Evolutionary conservation across 1,140 invertebrate genomes (phyloP).

Genomic region (Drosophila parabipectinata): DNA sequence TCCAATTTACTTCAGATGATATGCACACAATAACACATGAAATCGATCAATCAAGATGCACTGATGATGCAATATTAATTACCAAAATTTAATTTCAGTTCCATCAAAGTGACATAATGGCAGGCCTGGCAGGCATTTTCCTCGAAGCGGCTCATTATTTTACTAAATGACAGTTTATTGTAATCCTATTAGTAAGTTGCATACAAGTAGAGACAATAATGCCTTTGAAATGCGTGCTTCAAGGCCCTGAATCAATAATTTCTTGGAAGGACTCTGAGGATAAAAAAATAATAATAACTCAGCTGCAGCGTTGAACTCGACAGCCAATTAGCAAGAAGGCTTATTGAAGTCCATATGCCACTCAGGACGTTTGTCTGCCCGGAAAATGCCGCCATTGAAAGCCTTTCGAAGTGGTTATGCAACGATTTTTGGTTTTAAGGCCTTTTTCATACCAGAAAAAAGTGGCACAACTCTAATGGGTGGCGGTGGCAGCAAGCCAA

Average conservation of each 20-base stretch:
- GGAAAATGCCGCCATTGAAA: slow-evolving; percentile 11
- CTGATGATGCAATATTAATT: slow-evolving; percentile 44
- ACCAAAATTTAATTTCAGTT: slow-evolving; percentile 22
- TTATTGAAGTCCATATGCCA: slow-evolving; percentile 32
- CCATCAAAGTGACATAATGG: slow-evolving; percentile 19
- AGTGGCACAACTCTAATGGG: slow-evolving; percentile 16
- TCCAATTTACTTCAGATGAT: not conserved
- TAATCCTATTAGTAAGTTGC: slow-evolving; percentile 18
- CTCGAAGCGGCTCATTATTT: slow-evolving; percentile 9
- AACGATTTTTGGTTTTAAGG: slow-evolving; percentile 29
- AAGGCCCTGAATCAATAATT: not conserved
- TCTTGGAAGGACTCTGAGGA: not conserved
- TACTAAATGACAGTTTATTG: slow-evolving; percentile 25
- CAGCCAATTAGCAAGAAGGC: slow-evolving; percentile 30
- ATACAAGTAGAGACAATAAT: not conserved
- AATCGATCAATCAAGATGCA: slow-evolving; percentile 33
- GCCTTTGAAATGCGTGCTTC: not conserved
- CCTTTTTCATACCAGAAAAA: slow-evolving; percentile 3
- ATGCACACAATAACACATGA: not conserved
- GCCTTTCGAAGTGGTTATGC: slow-evolving; percentile 13
- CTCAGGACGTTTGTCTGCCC: slow-evolving; percentile 10
- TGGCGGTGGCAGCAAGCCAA: slow-evolving; percentile 6
- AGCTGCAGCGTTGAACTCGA: not conserved
- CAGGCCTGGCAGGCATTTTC: not conserved
- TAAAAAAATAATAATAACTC: not conserved